Evolutionary conservation across 2,113 vertebrate species (phyloP), one percentile per base, ranked within the genome.

Genomic region (Lepidothrix coronata): DNA sequence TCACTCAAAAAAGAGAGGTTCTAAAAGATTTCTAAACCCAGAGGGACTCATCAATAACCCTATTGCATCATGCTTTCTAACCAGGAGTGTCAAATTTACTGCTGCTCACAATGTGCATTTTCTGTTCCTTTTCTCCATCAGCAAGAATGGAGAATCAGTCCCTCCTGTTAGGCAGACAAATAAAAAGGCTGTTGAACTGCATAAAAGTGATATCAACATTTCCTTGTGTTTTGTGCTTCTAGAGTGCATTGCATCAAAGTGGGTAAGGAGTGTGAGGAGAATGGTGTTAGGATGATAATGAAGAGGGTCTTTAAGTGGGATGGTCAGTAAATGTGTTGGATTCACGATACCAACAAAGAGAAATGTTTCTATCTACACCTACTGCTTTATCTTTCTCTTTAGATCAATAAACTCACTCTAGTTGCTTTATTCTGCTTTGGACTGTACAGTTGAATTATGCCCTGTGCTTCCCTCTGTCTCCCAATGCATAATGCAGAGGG

Each of bases 381-480:
- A 91, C 76, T 92, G 59, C 90, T 97, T 96, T 90, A 49, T 96
- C 89, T 96, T 96, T 91, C 93, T 77, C 70, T 75, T 92, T 78
- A 76, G 72, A 96, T 96, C 96, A 94, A 97, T 96, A 97, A 94
- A 95, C 94, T 73, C 66, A 76, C 95, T 95, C 81, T 65, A 89
- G 95, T 78, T 94, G 85, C 93, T 97, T 95, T 87, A 73, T 89
- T 93, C 75, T 96, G 80, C 54, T 93, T 93, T 67, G 84, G 67
- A 62, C 79, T 70, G 52, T 57, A 79, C 70, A 66, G 22, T 30
- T 84, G 67, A 88, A 48, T 88, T 79, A 82, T 88, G 33, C 31
- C 84, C 49, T 88, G 57, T 84, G 43, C 43, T 44, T 71, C 73
- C 44, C 81, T 51, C 76, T 83, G 90, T 73, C 75, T 91, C 77